Base-by-base conservation (phyloP, 2,797 vertebrate species). In the Myripristis murdjan region DNA sequence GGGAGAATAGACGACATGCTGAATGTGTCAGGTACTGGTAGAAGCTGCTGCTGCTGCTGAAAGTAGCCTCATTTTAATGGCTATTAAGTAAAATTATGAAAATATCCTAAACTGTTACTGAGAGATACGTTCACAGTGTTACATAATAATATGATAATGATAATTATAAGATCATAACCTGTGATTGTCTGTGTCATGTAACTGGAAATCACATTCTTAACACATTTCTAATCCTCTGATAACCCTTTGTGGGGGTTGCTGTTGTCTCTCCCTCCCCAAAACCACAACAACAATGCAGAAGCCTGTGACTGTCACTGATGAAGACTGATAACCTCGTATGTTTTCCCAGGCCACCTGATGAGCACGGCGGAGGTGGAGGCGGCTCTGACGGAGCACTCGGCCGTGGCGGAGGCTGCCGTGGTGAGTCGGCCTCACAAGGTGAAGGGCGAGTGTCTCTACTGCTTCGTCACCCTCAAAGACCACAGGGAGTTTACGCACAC, bases 1-100 rank as follows among this genome's bases (percentile, higher is more conserved):
- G 95, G 95, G 53, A 89, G 95, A 60, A 95, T 95, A 72, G 95
- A 96, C 33, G 95, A 96, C 90, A 96, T 96, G 95, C 88, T 96
- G 66, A 96, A 96, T 8, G 93, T 96, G 67, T 96, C 95, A 86
- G 95, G 95, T 96, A 85, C 10, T 5, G 39, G 7, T 64, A 5
- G 10, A 0, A 33, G 44, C 35, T 22, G 22, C 28, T 18, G 56
- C 31, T 12, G 33, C 35, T 49, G 48, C 64, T 47, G 4, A 70
- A 12, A 72, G 44, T 15, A 6, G 28, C 28, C 7, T 31, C 28
- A 2, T 31, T 31, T 31, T 6, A 31, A 31, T 31, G 28, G 28
- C 4, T 3, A 31, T 31, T 31, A 31, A 31, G 6, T n/a, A n/a
- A n/a, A n/a, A n/a, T n/a, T n/a, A n/a, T n/a, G n/a, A n/a, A n/a